phyloP scores from a whole-genome alignment of 2,113 vertebrate species.

The Pachyramphus minor region DNA sequence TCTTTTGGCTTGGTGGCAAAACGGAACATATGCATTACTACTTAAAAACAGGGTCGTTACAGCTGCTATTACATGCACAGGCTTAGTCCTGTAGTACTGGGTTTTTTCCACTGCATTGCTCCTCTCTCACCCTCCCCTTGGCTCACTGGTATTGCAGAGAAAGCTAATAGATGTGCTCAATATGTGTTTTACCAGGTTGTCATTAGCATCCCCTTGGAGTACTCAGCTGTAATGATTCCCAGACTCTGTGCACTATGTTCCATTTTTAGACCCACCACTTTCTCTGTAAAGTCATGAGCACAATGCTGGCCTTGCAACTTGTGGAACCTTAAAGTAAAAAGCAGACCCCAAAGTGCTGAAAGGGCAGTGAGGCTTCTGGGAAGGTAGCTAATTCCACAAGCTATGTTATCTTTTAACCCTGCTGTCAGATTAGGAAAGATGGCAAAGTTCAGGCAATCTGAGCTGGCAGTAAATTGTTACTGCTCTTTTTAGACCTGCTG shows the following conservation, averaged over 20 bases:
- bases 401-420: background rate
- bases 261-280: constrained; percentile 1
- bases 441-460: background rate
- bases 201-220: background rate
- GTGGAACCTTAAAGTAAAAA: background rate
- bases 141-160: background rate
- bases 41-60: background rate
- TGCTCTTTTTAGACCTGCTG: background rate
- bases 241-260: background rate
- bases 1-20: background rate
- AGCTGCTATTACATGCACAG: background rate
- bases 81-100: background rate
- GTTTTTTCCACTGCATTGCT: background rate
- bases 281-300: background rate
- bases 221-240: constrained; percentile 4
- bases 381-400: background rate
- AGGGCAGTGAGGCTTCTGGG: background rate
- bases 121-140: background rate
- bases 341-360: background rate
- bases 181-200: background rate
- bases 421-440: background rate
- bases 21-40: background rate
- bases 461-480: background rate
- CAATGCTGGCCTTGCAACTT: constrained; percentile 7
- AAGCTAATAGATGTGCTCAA: background rate